Conservation (phyloP, 2,797 vertebrate species). For the Coregonus sp. region DNA sequence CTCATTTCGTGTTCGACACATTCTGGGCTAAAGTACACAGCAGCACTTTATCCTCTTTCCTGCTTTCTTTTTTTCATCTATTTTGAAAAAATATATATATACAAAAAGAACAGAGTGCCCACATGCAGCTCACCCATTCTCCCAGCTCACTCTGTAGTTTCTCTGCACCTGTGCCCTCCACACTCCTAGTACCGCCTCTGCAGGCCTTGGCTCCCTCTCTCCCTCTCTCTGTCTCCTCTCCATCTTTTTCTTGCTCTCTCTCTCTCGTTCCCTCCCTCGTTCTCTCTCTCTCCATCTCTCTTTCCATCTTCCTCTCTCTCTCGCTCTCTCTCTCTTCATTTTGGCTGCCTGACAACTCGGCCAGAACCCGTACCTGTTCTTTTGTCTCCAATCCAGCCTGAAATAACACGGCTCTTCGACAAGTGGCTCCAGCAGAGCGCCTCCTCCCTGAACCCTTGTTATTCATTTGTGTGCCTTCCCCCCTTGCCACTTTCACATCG, state of each 20-base stretch:
- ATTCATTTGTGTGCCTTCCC: background rate
- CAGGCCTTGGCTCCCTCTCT: too few relatives aligned
- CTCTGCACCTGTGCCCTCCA: too few relatives aligned
- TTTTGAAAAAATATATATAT: background rate
- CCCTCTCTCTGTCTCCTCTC: too few relatives aligned
- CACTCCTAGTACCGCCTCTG: too few relatives aligned
- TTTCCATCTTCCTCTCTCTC: too few relatives aligned
- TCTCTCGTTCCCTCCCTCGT: too few relatives aligned
- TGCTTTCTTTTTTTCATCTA: background rate
- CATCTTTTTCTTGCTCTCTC: too few relatives aligned
- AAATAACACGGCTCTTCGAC: background rate
- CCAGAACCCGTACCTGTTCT: background rate
- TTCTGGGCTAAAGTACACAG: conserved; percentile 19
- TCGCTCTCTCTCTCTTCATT: too few relatives aligned
- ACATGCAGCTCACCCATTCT: too few relatives aligned
- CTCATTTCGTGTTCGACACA: background rate
- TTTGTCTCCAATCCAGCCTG: background rate
- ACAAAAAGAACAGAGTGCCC: too few relatives aligned
- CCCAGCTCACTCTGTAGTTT: too few relatives aligned
- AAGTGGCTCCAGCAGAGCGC: background rate
- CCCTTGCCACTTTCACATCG: background rate
- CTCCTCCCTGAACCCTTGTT: background rate
- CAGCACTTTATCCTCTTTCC: background rate
- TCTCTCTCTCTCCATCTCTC: too few relatives aligned
- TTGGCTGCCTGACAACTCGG: background rate